phyloP scores from a whole-genome alignment of 2,113 vertebrate genomes.

The Acrocephalus arundinaceus region DNA sequence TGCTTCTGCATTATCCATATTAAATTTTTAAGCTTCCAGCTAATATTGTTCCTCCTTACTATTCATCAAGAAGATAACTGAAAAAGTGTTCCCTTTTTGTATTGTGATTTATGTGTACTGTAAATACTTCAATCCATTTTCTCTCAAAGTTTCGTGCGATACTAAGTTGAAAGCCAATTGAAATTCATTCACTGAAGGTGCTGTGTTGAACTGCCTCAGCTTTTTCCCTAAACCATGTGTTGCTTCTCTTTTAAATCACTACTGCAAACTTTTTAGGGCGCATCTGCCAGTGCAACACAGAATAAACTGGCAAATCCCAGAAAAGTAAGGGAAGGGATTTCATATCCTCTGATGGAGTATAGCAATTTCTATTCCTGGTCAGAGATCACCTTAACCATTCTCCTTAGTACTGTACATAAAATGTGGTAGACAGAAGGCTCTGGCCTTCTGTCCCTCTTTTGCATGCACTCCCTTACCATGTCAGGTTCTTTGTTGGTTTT shows the following conservation, averaged over 20 bases:
- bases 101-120: background rate
- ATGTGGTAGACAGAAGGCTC: background rate
- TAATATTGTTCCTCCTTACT: conserved; percentile 18
- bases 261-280: background rate
- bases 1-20: conserved; percentile 16
- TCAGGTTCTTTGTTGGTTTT: background rate
- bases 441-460: background rate
- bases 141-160: background rate
- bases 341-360: background rate
- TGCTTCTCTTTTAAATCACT: background rate
- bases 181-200: background rate
- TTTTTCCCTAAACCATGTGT: background rate
- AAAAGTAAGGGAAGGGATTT: background rate
- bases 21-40: conserved; percentile 37
- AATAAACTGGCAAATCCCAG: background rate
- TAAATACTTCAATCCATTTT: conserved; percentile 25
- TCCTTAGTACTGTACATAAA: background rate
- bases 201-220: background rate
- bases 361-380: background rate
- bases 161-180: background rate
- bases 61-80: conserved; percentile 33
- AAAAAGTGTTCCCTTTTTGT: background rate
- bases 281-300: background rate
- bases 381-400: background rate
- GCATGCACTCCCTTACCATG: background rate